Evolutionary conservation across 2,888 invertebrate species (phyloP), one percentile per base, ranked within the genome.

Genomic region (Isotomurus palustris): DNA sequence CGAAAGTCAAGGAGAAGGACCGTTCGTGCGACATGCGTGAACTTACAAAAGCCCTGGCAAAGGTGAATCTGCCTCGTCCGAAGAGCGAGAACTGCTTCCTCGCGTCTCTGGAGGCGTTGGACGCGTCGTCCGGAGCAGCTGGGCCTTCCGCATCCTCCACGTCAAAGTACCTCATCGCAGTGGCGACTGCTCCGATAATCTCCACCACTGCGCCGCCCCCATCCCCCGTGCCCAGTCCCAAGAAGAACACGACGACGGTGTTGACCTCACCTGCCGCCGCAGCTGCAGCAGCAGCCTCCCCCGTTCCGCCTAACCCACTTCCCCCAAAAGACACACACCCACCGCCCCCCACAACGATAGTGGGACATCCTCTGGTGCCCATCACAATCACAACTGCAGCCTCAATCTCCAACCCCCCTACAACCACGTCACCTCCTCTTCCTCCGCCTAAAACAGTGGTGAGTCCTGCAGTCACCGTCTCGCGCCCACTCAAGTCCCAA

Each of bases 1-100:
- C 53, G 59, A 60, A 56, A 51, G 48, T 53, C 41, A 62, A 56
- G 56, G 60, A 60, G 56, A 69, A 70, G 52, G 68, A 69, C 54
- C 64, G 62, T 54, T n/a, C n/a, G n/a, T 66, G 66, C 56, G 68
- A 70, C 64, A 67, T 67, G 66, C 63, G 55, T 53, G 69, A 70
- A 50, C 57, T 70, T 60, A 64, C 68, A 35, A 69, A 72, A 60
- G 71, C 72, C 41, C 66, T 73, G 41, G 69, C 72, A 43, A 72
- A 71, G 61, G 70, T 70, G 40, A 72, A 71, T 58, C 69, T 76
- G 3, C 51, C 41, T 51, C 80, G 88, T 71, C 88, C 89, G 72
- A 87, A 88, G 77, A 88, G 88, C 63, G 88, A 89, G 76, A 87
- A 85, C 79, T 88, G 88, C 78, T 87, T 88, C 77, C 81, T 84